Evolutionary conservation across 1,140 invertebrate species (phyloP), one percentile per base, ranked within the genome.

Genomic region (Drosophila mojavensis): DNA sequence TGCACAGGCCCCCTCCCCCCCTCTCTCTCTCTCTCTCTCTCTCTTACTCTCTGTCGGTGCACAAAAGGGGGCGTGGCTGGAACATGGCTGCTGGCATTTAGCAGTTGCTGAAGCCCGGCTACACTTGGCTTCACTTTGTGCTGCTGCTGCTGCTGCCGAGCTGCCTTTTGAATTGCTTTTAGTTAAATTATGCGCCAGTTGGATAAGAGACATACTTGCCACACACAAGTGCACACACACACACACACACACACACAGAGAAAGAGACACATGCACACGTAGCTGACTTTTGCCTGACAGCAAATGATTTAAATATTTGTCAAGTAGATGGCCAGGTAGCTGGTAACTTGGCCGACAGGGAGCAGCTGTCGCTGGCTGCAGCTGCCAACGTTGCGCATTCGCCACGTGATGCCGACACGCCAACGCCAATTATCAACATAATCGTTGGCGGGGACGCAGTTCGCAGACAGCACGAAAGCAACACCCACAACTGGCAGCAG

Each of bases 241-340:
- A 61, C n/a, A 17, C 20, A n/a, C 39, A 59, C 56, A 59, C 15
- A 59, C 33, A 53, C 48, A 51, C 9, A 30, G 1, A 30, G 48
- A 54, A 36, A 43, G 50, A 55, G n/a, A 47, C 17, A 13, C 26
- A 47, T n/a, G 28, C 13, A 15, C 9, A 11, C 51, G 43, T 50
- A 58, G 20, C 36, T 58, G 61, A 48, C 39, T 17, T 45, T 58
- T 39, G 56, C 47, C 53, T 63, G 78, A 69, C 60, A 64, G 69
- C 63, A 79, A 74, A 78, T 78, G 61, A 74, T 84, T 83, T 84
- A 83, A 83, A 80, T 83, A 83, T 84, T 80, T 80, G 73, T 54
- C 60, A 74, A 72, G 59, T 43, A 53, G 26, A 39, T 59, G 54
- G 55, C 51, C 51, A 55, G 48, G 60, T 63, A 33, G 28, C 33